A percentile compares a stretch with the other conserved stretches of the same genome.
Evolutionary conservation across 92 coral and sea anemone species (phyloP).

Genomic region (Heteractis magnifica): DNA sequence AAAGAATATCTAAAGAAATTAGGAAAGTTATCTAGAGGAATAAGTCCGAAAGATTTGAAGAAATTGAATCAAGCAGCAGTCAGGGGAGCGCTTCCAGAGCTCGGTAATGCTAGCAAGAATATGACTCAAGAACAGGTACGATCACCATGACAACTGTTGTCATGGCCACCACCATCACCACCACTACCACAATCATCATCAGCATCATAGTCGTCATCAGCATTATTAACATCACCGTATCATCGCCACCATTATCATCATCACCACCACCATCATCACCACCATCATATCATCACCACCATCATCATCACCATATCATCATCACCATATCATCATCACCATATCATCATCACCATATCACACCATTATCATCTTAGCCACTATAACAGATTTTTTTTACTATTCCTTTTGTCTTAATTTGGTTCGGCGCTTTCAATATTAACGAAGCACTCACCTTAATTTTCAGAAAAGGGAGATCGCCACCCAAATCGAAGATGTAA

Average conservation of each 20-base stretch:
- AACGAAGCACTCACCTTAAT: background rate
- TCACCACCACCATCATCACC: background rate
- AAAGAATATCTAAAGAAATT: slow-evolving; percentile 9
- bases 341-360: too few relatives aligned
- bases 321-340: background rate
- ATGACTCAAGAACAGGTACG: slow-evolving; percentile 21
- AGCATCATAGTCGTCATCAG: background rate
- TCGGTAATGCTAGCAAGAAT: background rate
- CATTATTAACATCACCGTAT: background rate
- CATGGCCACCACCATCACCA: background rate
- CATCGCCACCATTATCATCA: too few relatives aligned
- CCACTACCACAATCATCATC: background rate
- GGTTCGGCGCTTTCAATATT: too few relatives aligned
- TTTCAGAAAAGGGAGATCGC: slow-evolving; percentile 19
- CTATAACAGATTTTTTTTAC: too few relatives aligned
- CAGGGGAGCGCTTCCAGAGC: background rate
- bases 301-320: too few relatives aligned
- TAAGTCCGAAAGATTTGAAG: background rate
- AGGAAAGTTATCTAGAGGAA: slow-evolving; percentile 11
- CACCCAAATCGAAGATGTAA: slow-evolving; percentile 1
- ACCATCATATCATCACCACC: too few relatives aligned
- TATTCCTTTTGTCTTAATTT: too few relatives aligned
- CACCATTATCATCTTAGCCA: too few relatives aligned
- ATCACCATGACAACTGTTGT: background rate
- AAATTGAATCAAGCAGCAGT: background rate